Evolutionary conservation across 2,113 vertebrate genomes (phyloP).

Genomic region (Erythrocercus mccallii): DNA sequence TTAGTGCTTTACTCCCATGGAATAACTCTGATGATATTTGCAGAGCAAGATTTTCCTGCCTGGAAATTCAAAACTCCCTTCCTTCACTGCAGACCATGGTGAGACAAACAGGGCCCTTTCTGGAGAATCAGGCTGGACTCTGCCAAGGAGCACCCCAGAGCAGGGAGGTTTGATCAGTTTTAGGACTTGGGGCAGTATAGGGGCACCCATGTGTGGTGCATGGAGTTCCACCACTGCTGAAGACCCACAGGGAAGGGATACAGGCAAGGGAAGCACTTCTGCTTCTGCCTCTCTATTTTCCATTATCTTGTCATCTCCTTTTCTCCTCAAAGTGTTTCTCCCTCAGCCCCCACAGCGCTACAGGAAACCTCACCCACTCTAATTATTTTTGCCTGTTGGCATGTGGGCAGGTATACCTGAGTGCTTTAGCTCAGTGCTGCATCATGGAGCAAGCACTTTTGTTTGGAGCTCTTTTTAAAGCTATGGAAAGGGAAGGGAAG

Average conservation of each 20-base stretch:
- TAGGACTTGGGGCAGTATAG: not conserved
- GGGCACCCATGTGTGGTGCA: not conserved
- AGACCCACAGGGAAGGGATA: accelerated
- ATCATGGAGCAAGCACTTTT: conserved; percentile 54
- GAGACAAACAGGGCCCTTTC: not conserved
- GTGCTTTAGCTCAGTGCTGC: not conserved
- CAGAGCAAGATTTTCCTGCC: not conserved
- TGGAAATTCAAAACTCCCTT: not conserved
- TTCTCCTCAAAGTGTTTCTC: conserved; percentile 1
- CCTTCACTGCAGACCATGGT: accelerated
- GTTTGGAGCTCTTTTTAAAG: conserved; percentile 68
- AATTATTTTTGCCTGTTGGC: conserved; percentile 40
- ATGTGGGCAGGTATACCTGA: conserved; percentile 52
- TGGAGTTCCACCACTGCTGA: accelerated
- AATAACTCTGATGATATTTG: not conserved
- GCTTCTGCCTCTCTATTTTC: not conserved
- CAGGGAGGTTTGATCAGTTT: not conserved
- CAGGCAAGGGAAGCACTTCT: not conserved
- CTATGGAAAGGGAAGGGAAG: too few species aligned
- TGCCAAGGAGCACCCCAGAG: not conserved
- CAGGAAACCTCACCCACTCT: conserved; percentile 59
- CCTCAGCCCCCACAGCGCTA: not conserved
- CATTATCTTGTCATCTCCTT: not conserved
- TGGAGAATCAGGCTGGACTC: not conserved
- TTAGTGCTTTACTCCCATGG: not conserved